Evolutionary conservation across 2,888 invertebrate species (phyloP).

Genomic region (Calameuta filiformis): DNA sequence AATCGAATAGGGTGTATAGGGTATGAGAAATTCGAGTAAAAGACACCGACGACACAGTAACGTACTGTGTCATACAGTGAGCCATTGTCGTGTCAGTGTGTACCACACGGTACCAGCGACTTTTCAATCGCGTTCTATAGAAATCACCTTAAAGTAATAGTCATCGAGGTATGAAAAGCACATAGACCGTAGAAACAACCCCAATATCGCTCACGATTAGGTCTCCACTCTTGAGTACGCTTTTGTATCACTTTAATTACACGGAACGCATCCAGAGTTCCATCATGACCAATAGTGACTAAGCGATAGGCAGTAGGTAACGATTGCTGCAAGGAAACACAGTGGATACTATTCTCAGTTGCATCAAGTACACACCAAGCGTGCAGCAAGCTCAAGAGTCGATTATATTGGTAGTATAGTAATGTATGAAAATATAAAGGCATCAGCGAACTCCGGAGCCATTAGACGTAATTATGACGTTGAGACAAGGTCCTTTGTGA

Average conservation of each 20-base stretch:
- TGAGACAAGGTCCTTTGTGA: slow-evolving; percentile 3
- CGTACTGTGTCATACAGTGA: slow-evolving; percentile 14
- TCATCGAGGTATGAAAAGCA: slow-evolving; percentile 11
- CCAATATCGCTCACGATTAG: slow-evolving; percentile 13
- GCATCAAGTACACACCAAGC: background rate
- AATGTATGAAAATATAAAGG: background rate
- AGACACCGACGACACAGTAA: slow-evolving; percentile 3
- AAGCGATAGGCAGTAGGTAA: slow-evolving; percentile 5
- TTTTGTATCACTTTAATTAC: slow-evolving; percentile 20
- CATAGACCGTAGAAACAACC: slow-evolving; percentile 13
- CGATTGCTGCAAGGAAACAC: background rate
- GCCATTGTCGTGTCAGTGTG: slow-evolving; percentile 13
- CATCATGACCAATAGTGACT: slow-evolving; percentile 11
- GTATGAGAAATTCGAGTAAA: background rate
- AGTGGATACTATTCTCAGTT: background rate
- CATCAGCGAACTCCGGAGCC: background rate
- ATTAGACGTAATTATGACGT: background rate
- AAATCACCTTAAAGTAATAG: slow-evolving; percentile 20
- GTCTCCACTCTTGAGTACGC: background rate
- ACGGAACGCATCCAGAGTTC: slow-evolving; percentile 7
- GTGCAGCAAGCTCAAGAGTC: background rate
- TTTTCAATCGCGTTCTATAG: slow-evolving; percentile 14
- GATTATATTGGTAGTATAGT: background rate
- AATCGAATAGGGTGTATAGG: background rate
- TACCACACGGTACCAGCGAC: slow-evolving; percentile 29